Evolutionary conservation across 2,888 invertebrate genomes (phyloP).

Genomic region (Melanophora roralis): DNA sequence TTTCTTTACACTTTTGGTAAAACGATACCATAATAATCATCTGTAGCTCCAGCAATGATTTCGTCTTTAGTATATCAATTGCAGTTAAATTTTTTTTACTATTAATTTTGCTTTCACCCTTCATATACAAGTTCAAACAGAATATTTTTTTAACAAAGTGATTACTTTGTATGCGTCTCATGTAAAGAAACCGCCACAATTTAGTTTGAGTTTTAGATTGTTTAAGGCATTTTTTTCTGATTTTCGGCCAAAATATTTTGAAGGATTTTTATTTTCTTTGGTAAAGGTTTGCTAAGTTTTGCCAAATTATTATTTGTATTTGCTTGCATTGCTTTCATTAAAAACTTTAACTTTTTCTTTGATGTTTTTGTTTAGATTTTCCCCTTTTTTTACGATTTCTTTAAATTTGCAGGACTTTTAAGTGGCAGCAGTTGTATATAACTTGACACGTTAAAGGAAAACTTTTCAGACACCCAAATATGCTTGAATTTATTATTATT

Average conservation of each 20-base stretch:
- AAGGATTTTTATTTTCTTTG: constrained; percentile 24
- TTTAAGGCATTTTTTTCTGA: neutral
- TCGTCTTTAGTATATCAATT: constrained; percentile 66
- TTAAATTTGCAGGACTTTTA: neutral
- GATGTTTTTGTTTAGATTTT: constrained; percentile 37
- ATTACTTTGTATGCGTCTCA: constrained; percentile 50
- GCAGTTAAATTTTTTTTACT: constrained; percentile 61
- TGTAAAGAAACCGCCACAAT: constrained; percentile 54
- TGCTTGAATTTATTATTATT: constrained; percentile 71
- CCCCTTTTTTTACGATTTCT: constrained; percentile 16
- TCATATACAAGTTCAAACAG: constrained; percentile 7
- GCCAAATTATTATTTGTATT: constrained; percentile 51
- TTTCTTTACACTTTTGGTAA: constrained; percentile 43
- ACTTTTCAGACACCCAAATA: constrained; percentile 72
- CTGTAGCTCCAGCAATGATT: constrained; percentile 10
- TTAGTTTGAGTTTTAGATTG: constrained; percentile 52
- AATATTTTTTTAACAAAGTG: constrained; percentile 2
- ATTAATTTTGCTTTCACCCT: constrained; percentile 11
- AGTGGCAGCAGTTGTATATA: neutral
- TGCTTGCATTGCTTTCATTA: constrained; percentile 11
- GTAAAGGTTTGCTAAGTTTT: constrained; percentile 46
- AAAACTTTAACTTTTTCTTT: constrained; percentile 48
- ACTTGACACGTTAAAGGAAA: constrained; percentile 67
- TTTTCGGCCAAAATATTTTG: constrained; percentile 20
- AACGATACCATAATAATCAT: constrained; percentile 57